Conservation (phyloP, 2,797 vertebrate genomes). For the Buphagus erythrorhynchus region DNA sequence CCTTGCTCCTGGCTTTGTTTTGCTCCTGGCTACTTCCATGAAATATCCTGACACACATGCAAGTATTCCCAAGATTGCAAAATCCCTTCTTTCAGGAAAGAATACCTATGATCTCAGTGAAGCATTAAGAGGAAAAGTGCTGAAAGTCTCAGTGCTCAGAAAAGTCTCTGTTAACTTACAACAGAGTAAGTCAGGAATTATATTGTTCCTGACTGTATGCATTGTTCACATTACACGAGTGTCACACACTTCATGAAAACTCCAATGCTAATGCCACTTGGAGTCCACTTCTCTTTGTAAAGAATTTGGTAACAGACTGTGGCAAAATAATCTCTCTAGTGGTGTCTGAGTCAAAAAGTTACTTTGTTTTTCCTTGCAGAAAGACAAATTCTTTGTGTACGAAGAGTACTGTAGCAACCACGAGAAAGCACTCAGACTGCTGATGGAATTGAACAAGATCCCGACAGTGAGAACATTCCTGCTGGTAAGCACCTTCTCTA, state of each 20-base stretch:
- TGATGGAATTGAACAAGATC: constrained; percentile 98
- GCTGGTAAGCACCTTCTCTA: constrained; percentile 84
- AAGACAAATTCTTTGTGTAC: constrained; percentile 92
- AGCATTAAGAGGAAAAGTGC: background rate
- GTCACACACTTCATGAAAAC: background rate
- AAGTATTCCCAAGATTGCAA: background rate
- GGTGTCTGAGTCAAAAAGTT: background rate
- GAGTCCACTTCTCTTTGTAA: background rate
- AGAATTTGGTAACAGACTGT: background rate
- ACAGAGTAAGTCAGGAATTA: background rate
- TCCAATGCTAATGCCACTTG: background rate
- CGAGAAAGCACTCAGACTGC: constrained; percentile 93
- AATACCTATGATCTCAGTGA: background rate
- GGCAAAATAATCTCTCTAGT: background rate
- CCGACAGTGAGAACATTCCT: constrained; percentile 92
- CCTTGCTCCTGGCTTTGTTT: background rate
- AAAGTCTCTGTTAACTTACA: background rate
- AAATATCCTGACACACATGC: background rate
- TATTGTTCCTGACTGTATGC: background rate
- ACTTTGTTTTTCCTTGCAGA: constrained; percentile 80
- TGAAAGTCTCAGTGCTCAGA: background rate
- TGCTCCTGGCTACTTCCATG: background rate
- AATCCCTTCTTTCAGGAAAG: background rate
- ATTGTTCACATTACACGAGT: background rate
- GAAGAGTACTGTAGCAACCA: constrained; percentile 99